Evolutionary conservation across 2,113 vertebrate species (phyloP).

Genomic region (Phylloscopus trochiloides): DNA sequence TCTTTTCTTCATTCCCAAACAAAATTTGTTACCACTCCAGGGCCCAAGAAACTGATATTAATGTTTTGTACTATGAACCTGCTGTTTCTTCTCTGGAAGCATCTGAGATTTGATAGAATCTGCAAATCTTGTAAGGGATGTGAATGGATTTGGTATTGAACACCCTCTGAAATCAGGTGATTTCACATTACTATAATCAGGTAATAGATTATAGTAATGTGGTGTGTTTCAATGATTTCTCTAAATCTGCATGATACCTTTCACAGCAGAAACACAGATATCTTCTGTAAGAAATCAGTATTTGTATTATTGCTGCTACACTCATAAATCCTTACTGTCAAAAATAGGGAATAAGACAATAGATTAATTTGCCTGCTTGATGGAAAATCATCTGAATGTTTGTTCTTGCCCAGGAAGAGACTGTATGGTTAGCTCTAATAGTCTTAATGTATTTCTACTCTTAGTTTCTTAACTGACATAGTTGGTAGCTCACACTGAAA

Average conservation of each 20-base stretch:
- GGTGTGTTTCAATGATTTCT: neutral
- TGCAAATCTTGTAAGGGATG: neutral
- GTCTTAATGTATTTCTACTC: neutral
- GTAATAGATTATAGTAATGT: neutral
- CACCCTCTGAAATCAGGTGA: neutral
- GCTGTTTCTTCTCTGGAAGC: neutral
- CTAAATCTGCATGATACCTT: neutral
- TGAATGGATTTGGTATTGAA: neutral
- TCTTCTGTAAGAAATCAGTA: neutral
- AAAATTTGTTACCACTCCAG: neutral
- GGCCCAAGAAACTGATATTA: neutral
- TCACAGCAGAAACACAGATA: neutral
- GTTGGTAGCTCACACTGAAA: neutral
- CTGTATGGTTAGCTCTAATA: neutral
- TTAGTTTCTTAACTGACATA: neutral
- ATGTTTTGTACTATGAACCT: neutral
- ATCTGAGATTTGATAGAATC: neutral
- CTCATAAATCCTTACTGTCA: neutral
- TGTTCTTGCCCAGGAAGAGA: neutral
- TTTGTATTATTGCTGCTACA: neutral
- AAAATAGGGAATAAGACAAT: neutral
- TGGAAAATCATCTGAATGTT: neutral
- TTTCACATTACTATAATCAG: too few relatives aligned
- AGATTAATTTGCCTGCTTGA: neutral
- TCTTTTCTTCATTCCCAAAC: neutral